Evolutionary conservation across 2,113 vertebrate species (phyloP), one percentile per base, ranked within the genome.

Genomic region (Etheostoma spectabile): DNA sequence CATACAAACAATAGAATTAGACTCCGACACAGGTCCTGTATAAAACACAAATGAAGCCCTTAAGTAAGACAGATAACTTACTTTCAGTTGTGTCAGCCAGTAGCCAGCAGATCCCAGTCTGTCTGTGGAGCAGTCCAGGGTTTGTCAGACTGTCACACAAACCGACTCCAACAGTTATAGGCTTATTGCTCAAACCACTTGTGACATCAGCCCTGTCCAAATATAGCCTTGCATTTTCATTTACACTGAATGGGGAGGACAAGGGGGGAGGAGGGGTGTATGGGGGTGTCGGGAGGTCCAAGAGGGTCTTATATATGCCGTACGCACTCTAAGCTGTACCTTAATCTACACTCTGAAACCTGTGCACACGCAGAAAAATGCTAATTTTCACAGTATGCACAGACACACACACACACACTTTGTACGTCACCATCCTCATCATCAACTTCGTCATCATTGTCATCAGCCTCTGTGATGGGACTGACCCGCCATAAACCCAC

Each of bases 171-270:
- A 86, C 87, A 90, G 90, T 95, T 96, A 95, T 95, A 96, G 85
- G 86, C 92, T 91, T 86, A 77, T 89, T 46, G 62, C 90, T 88
- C 91, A 89, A 89, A 89, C 87, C 93, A 92, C 91, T 93, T 88
- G 91, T 95, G 95, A 95, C 95, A 95, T 95, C 95, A 95, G 86
- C 84, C 83, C 91, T 71, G 83, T 94, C 94, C 94, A 95, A 95
- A 96, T 95, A 96, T 95, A 95, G 95, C 86, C 71, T 35, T 86
- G 86, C 33, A 65, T 93, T 92, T 91, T 88, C 84, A 89, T 80
- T 82, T 62, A 73, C 85, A 85, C 57, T 70, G 73, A 70, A 46
- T 64, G 74, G 30, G 74, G 62, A 46, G 38, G 72, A 64, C 24
- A 51, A 30, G 42, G 30, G 77, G 22, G 66, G 55, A 24, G 59